Conservation (phyloP, 2,797 vertebrate species). For the Melanotaenia pygmaea region DNA sequence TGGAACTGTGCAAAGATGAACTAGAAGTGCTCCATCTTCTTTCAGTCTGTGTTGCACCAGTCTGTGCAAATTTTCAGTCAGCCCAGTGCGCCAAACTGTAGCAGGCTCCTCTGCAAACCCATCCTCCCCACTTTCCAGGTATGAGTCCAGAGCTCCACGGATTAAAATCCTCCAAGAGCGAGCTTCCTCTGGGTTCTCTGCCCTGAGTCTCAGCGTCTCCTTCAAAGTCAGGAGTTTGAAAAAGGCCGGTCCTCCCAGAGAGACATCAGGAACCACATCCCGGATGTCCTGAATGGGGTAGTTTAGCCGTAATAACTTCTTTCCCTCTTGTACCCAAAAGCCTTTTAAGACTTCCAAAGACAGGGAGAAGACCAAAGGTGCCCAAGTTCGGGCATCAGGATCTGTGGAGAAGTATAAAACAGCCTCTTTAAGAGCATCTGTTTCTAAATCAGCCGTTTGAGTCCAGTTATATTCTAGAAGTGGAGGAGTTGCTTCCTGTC, state of each 20-base stretch:
- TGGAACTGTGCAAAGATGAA: constrained; percentile 88
- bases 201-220: constrained; percentile 86
- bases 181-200: constrained; percentile 85
- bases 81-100: constrained; percentile 23
- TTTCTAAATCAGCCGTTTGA: constrained; percentile 77
- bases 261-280: constrained; percentile 91
- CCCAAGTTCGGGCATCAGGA: constrained; percentile 84
- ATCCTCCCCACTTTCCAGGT: constrained; percentile 89
- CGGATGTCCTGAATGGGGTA: constrained; percentile 87
- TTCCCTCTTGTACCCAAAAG: constrained; percentile 82
- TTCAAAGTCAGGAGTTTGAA: constrained; percentile 92
- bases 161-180: constrained; percentile 89
- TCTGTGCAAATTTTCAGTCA: constrained; percentile 84
- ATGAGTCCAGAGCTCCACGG: constrained; percentile 87
- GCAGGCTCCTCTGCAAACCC: constrained; percentile 64
- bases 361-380: constrained; percentile 88
- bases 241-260: constrained; percentile 88
- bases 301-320: constrained; percentile 84
- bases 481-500: constrained; percentile 23
- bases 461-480: constrained; percentile 81
- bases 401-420: constrained; percentile 85
- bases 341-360: constrained; percentile 90
- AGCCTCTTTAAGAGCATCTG: constrained; percentile 91
- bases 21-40: constrained; percentile 85
- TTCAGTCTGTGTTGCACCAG: constrained; percentile 88